These are phyloP conservation scores for Aurelia aurita DNA, from an alignment of 30 jellyfish, hydroid and myxozoan genomes.

Conservation along the genomic window DNA sequence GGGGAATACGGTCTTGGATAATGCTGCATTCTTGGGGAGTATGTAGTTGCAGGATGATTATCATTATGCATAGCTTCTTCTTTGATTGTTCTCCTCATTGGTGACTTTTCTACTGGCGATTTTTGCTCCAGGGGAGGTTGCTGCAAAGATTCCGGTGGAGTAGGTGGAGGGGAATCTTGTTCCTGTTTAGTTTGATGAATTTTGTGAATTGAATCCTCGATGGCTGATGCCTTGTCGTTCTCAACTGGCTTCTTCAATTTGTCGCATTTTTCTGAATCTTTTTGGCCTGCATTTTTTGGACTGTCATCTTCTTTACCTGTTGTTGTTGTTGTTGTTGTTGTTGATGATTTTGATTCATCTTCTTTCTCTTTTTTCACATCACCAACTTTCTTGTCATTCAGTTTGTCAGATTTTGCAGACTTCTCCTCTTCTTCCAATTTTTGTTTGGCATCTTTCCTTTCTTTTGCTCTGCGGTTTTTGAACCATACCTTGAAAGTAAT, in stretches of 20 bases:
- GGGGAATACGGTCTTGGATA: conserved; percentile 22
- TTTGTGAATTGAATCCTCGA: no score
- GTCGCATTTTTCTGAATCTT: no score
- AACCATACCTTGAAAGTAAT: conserved; percentile 47
- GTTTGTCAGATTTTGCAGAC: no score
- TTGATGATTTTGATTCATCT: background rate
- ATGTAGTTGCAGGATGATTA: background rate
- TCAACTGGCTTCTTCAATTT: no score
- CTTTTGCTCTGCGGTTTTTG: conserved; percentile 67
- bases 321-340: background rate
- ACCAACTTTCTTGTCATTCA: conserved; percentile 6
- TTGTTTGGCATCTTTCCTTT: conserved; percentile 45
- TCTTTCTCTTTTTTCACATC: conserved; percentile 9
- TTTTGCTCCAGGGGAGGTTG: background rate
- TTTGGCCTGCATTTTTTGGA: no score
- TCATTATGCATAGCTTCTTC: background rate
- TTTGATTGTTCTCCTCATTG: background rate
- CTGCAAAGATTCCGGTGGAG: no score
- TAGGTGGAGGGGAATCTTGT: no score
- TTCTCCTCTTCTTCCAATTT: conserved; percentile 33
- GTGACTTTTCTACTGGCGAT: background rate
- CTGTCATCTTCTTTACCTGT: background rate
- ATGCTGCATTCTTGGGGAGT: conserved; percentile 27
- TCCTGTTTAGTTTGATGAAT: no score
- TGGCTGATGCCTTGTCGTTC: no score